Percentiles rank a stretch among this genome's conserved stretches.
Evolutionary conservation across 2,797 vertebrate species (phyloP).

Genomic region (Semaprochilodus insignis): DNA sequence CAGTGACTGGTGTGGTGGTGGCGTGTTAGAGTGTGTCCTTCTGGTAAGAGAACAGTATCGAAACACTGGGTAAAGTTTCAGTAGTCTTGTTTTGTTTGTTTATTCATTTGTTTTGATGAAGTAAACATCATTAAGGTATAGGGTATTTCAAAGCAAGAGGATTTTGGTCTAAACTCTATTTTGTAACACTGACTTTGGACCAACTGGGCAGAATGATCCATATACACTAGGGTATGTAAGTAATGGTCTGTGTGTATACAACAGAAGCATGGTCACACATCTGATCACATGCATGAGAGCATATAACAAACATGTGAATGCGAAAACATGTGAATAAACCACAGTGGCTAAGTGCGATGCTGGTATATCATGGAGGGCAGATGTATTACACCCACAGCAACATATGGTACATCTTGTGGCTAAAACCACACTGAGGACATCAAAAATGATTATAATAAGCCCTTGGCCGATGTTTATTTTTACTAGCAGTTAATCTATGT

Average conservation of each 20-base stretch:
- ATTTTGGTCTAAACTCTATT: too few relatives aligned
- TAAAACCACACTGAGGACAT: slow-evolving; percentile 78
- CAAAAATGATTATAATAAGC: slow-evolving; percentile 44
- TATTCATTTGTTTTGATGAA: too few relatives aligned
- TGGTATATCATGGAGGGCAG: slow-evolving; percentile 62
- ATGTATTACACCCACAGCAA: slow-evolving; percentile 73
- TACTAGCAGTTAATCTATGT: slow-evolving; percentile 1
- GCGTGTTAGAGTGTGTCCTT: too few relatives aligned
- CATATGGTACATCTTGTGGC: slow-evolving; percentile 75
- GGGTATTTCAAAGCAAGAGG: too few relatives aligned
- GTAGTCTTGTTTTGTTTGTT: too few relatives aligned
- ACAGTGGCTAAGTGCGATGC: slow-evolving; percentile 61
- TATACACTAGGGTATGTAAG: too few relatives aligned
- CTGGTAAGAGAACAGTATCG: too few relatives aligned
- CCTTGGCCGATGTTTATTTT: neutral
- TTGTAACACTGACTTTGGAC: too few relatives aligned
- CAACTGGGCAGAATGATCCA: too few relatives aligned
- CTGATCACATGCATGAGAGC: neutral
- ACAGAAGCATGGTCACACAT: neutral
- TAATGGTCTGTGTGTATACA: neutral
- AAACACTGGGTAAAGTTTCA: too few relatives aligned
- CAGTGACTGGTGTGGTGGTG: too few relatives aligned
- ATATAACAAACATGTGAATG: neutral
- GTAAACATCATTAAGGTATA: too few relatives aligned
- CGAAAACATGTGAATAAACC: slow-evolving; percentile 22